phyloP scores from a whole-genome alignment of 2,888 invertebrate genomes.

The Nephrotoma flavescens region DNA sequence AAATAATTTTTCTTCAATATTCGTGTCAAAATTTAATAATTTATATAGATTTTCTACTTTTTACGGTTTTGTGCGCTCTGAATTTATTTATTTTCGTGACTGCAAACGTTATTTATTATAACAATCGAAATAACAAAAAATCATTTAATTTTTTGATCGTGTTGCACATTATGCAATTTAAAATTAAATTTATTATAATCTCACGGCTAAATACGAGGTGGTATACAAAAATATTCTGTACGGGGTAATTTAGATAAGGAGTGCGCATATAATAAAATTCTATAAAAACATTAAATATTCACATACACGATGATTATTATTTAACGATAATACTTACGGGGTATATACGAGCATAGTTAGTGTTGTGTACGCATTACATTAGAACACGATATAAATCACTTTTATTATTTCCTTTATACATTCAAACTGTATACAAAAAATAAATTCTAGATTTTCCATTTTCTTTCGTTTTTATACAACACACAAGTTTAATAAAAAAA shows the following conservation, averaged over 20 bases:
- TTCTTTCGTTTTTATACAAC: background rate
- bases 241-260: background rate
- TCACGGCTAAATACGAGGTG: background rate
- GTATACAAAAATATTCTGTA: too few species aligned
- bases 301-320: background rate
- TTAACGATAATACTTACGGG: background rate
- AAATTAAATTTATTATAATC: background rate
- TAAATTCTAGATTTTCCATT: background rate
- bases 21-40: background rate
- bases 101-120: background rate
- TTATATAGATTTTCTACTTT: background rate
- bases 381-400: background rate
- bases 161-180: background rate
- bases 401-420: background rate
- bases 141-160: background rate
- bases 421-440: background rate
- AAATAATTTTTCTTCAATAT: background rate
- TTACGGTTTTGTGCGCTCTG: background rate
- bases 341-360: background rate
- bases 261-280: background rate
- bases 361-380: background rate
- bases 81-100: background rate
- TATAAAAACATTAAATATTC: background rate
- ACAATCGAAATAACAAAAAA: background rate
- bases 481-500: background rate